phyloP scores from a whole-genome alignment of 2,888 invertebrate species.

The Phengaris alcon region DNA sequence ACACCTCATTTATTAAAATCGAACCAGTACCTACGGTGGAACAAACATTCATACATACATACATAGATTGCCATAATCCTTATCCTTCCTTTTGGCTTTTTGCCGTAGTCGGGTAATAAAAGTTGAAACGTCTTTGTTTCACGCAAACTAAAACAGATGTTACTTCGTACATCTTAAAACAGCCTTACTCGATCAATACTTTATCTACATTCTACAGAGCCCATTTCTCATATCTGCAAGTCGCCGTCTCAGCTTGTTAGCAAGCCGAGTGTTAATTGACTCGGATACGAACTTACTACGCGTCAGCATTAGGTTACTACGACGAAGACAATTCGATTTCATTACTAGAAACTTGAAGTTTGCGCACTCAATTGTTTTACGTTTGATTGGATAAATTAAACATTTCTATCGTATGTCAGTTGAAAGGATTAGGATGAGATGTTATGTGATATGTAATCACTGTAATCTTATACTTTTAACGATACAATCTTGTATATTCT shows the following conservation, averaged over 20 bases:
- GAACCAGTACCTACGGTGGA: too few relatives aligned
- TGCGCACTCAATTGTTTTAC: not conserved
- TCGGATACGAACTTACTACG: slow-evolving; percentile 49
- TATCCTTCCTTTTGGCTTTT: too few relatives aligned
- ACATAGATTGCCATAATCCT: too few relatives aligned
- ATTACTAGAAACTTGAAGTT: not conserved
- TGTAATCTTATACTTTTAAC: too few relatives aligned
- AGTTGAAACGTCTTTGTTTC: not conserved
- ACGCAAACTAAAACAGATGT: not conserved
- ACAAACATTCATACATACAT: too few relatives aligned
- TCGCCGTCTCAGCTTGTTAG: slow-evolving; percentile 55
- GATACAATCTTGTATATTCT: too few relatives aligned
- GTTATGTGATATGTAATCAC: too few relatives aligned
- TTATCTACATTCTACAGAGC: not conserved
- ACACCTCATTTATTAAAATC: too few relatives aligned
- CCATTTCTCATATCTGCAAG: slow-evolving; percentile 33
- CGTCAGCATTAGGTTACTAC: slow-evolving; percentile 33
- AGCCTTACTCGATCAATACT: not conserved
- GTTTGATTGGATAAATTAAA: slow-evolving; percentile 1
- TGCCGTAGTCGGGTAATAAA: too few relatives aligned
- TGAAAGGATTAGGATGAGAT: too few relatives aligned
- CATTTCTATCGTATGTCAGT: too few relatives aligned
- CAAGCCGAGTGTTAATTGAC: slow-evolving; percentile 59
- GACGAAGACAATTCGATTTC: slow-evolving; percentile 27
- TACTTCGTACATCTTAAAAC: not conserved